phyloP scores from a whole-genome alignment of 2,888 invertebrate genomes.

The Pristionchus fissidentatus region DNA sequence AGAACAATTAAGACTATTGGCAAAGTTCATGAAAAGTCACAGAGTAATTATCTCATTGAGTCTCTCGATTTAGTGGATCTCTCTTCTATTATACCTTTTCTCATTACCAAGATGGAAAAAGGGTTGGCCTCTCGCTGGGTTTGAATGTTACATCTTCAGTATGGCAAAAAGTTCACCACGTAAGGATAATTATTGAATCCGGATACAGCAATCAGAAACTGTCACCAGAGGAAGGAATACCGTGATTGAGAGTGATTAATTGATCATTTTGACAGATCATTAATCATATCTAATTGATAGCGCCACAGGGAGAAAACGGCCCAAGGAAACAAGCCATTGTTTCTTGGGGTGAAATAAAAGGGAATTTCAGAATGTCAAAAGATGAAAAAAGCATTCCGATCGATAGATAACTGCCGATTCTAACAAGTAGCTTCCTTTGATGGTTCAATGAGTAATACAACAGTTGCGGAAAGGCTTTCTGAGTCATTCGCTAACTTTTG shows the following conservation, averaged over 20 bases:
- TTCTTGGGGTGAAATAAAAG: not conserved
- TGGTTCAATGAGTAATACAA: conserved; percentile 6
- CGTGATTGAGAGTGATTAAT: not conserved
- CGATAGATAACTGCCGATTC: conserved; percentile 29
- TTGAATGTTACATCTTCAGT: conserved; percentile 1
- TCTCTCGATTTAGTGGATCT: too few relatives aligned
- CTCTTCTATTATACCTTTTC: conserved; percentile 15
- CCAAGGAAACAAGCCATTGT: too few relatives aligned
- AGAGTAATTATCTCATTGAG: conserved; percentile 22
- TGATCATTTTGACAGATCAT: not conserved
- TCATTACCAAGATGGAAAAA: conserved; percentile 18
- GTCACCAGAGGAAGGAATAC: not conserved
- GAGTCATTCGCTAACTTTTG: conserved; percentile 23
- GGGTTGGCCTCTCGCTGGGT: conserved; percentile 13
- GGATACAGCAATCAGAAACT: conserved; percentile 24
- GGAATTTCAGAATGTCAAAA: not conserved
- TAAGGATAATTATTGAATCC: conserved; percentile 2
- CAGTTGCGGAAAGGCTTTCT: not conserved
- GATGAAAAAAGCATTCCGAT: conserved; percentile 4
- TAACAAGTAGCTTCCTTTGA: conserved; percentile 35
- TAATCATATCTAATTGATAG: conserved; percentile 11
- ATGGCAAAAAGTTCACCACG: not conserved
- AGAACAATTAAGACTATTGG: conserved; percentile 17
- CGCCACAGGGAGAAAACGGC: not conserved
- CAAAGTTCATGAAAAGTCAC: conserved; percentile 26